These are phyloP conservation scores for Rambutsinella grinnellia DNA, from an alignment of 2,888 invertebrate genomes.

Conservation along the genomic window DNA sequence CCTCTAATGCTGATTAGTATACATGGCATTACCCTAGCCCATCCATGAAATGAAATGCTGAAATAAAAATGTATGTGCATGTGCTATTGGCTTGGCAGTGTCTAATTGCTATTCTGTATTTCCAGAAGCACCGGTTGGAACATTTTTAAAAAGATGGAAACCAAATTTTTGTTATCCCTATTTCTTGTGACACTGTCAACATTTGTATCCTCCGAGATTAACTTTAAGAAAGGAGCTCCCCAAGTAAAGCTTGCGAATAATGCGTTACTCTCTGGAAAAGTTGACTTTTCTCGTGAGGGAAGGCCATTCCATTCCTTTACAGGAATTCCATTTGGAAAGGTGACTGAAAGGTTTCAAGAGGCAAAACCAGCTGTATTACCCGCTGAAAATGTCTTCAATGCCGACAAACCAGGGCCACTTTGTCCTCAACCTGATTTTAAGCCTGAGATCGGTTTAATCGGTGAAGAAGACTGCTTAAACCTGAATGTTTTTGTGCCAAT, in stretches of 20 bases:
- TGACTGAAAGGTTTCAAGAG: conserved; percentile 3
- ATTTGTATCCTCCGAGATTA: no score
- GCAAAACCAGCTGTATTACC: neutral
- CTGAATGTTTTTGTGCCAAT: conserved; percentile 13
- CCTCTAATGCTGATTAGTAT: no score
- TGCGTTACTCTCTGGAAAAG: neutral
- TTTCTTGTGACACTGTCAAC: no score
- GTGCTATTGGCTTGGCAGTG: no score
- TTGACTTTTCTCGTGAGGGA: conserved; percentile 5
- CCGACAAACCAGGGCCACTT: conserved; percentile 11
- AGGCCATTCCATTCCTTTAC: conserved; percentile 7
- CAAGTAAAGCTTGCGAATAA: conserved; percentile 1
- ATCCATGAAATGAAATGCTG: no score
- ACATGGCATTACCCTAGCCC: no score
- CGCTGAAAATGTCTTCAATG: conserved; percentile 2
- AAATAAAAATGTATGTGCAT: no score
- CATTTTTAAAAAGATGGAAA: no score
- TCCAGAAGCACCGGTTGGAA: no score
- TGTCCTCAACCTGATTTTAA: conserved; percentile 17
- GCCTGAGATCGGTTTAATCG: neutral
- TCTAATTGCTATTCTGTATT: no score
- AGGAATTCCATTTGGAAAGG: conserved; percentile 5
- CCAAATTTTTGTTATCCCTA: no score
- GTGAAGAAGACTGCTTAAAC: conserved; percentile 7
- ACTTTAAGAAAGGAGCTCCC: conserved; percentile 10